Base-by-base conservation (phyloP, 2,888 invertebrate genomes). In the Athalia circularis region DNA sequence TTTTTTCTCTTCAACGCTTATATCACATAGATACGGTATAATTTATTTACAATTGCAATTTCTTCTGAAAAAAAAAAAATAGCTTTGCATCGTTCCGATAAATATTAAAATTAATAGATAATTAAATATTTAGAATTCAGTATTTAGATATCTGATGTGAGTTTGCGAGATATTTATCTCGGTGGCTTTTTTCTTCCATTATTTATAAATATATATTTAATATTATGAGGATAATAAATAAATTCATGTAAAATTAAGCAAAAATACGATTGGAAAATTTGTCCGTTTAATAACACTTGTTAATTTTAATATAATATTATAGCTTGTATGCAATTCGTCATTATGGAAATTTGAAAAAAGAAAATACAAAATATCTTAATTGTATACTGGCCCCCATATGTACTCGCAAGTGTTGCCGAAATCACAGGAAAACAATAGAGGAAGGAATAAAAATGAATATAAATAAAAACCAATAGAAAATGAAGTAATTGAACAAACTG, bases 251-350 rank as follows among this genome's bases (percentile, higher is more conserved):
- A 29, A 9, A 11, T n/a, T 68, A 68, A 68, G 43, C 54, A 45
- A 43, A n/a, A 52, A 5, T 68, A 52, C n/a, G 68, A 68, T 54
- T 64, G 15, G 64, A 54, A 43, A n/a, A 52, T 68, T 52, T 54
- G 7, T 68, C 7, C 29, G 43, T 29, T 29, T 29, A 29, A 29
- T 29, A 29, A 29, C 29, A 29, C 29, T 29, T 29, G 29, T 29
- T 29, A 29, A 29, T 29, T 29, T 29, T 29, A 29, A 29, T 29
- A 29, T 29, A 29, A 29, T 29, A 29, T 29, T 29, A 29, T 29
- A 29, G 29, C 29, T 29, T 29, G 2, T 29, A 29, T 29, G 29
- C 1, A 0, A 29, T 29, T 29, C 29, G 29, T 29, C 29, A 29
- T 29, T 29, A 29, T 29, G 29, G 29, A 29, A 29, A 29, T 1